Evolutionary conservation across 1,140 invertebrate species (phyloP).

Genomic region (Lanistes nyassanus): DNA sequence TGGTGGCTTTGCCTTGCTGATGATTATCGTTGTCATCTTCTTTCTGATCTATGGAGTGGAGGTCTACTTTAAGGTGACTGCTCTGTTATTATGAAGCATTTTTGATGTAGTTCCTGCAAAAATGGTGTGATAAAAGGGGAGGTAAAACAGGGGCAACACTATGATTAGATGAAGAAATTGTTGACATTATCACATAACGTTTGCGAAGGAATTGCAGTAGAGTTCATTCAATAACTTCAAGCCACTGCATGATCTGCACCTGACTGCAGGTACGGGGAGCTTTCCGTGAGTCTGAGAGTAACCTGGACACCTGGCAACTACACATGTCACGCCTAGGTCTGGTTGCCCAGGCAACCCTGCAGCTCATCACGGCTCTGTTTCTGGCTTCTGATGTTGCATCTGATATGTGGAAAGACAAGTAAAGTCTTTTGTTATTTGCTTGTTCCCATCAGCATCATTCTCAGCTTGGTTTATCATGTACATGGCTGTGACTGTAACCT

Average conservation of each 20-base stretch:
- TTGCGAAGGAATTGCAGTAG: no score
- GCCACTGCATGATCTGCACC: neutral
- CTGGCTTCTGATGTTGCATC: constrained; percentile 89
- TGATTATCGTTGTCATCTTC: constrained; percentile 91
- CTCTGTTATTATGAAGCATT: neutral
- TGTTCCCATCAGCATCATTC: no score
- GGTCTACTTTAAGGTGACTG: constrained; percentile 89
- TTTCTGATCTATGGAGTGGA: constrained; percentile 95
- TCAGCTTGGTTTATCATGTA: no score
- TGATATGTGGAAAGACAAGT: constrained; percentile 92
- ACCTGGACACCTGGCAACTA: constrained; percentile 82
- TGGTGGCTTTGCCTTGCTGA: constrained; percentile 88
- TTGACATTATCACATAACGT: no score
- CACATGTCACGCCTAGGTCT: constrained; percentile 90
- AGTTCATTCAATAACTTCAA: neutral
- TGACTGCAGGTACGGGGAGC: constrained; percentile 73
- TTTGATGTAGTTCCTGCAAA: no score
- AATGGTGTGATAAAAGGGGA: no score
- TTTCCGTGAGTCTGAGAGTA: constrained; percentile 60
- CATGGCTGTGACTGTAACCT: no score
- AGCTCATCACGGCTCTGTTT: constrained; percentile 87
- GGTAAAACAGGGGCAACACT: no score
- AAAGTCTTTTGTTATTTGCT: constrained; percentile 51
- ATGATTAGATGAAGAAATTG: no score
- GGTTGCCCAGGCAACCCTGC: constrained; percentile 84